phyloP scores from a whole-genome alignment of 2,888 invertebrate species.

The Himalopsyche japonica region DNA sequence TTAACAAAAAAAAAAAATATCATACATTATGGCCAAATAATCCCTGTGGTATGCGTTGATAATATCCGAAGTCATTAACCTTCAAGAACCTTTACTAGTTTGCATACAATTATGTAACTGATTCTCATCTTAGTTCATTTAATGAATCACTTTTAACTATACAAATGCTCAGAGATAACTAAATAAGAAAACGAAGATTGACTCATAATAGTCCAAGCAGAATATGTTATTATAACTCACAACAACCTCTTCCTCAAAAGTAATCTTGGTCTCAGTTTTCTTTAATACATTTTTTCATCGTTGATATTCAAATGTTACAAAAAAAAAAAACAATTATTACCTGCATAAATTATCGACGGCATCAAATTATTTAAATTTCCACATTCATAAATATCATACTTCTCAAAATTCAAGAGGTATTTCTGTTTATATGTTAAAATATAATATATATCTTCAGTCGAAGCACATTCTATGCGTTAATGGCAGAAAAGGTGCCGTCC shows the following conservation, averaged over 20 bases:
- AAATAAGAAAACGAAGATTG: background rate
- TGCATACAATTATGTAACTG: conserved; percentile 31
- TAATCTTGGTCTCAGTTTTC: too few relatives aligned
- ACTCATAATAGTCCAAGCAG: background rate
- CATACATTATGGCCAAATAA: conserved; percentile 10
- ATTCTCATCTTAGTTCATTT: conserved; percentile 24
- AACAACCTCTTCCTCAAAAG: background rate
- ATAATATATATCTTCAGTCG: too few relatives aligned
- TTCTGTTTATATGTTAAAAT: too few relatives aligned
- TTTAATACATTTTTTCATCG: too few relatives aligned
- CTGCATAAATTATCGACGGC: too few relatives aligned
- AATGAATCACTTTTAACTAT: conserved; percentile 22
- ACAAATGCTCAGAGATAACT: background rate
- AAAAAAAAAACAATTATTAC: too few relatives aligned
- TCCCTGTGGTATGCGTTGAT: conserved; percentile 1
- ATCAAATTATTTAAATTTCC: too few relatives aligned
- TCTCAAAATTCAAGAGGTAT: too few relatives aligned
- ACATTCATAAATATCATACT: too few relatives aligned
- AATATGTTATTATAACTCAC: background rate
- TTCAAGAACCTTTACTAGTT: conserved; percentile 18
- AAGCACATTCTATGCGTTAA: too few relatives aligned
- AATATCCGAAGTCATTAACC: conserved; percentile 24
- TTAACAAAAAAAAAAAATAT: background rate
- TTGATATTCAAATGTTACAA: too few relatives aligned
- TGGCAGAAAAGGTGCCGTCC: too few relatives aligned